A percentile compares a stretch with the other conserved stretches of the same genome.
Conservation (phyloP, 2,113 vertebrate genomes). For the Martes martes region DNA sequence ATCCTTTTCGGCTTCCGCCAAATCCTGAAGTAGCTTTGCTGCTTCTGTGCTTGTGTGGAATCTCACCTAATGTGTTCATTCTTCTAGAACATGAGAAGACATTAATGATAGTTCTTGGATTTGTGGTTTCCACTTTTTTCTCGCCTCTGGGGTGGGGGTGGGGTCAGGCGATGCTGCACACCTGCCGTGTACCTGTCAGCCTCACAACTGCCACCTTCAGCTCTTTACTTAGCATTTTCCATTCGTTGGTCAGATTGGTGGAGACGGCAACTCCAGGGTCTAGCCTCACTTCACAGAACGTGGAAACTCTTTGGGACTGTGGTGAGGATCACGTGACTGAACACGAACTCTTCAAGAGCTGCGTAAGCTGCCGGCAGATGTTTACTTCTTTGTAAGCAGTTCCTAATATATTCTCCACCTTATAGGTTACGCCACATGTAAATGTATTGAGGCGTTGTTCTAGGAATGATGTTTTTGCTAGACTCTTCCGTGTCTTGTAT, state of each 20-base stretch:
- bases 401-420: neutral
- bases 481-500: neutral
- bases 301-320: neutral
- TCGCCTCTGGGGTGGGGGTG: neutral
- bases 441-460: neutral
- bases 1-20: neutral
- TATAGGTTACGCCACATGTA: fast-evolving
- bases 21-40: neutral
- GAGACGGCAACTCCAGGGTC: neutral
- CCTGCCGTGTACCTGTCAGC: neutral
- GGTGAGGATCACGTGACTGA: neutral
- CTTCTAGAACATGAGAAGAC: neutral
- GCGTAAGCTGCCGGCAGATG: too few species aligned
- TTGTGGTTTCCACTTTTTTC: neutral
- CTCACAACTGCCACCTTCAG: neutral
- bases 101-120: neutral
- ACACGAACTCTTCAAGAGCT: neutral
- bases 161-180: neutral
- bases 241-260: neutral
- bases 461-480: neutral
- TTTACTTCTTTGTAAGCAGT: neutral
- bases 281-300: neutral
- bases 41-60: neutral
- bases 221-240: too few species aligned
- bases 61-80: neutral